Percentiles rank a stretch among this genome's conserved stretches.
Conservation (phyloP, 2,113 vertebrate species). For the Elgaria multicarinata region DNA sequence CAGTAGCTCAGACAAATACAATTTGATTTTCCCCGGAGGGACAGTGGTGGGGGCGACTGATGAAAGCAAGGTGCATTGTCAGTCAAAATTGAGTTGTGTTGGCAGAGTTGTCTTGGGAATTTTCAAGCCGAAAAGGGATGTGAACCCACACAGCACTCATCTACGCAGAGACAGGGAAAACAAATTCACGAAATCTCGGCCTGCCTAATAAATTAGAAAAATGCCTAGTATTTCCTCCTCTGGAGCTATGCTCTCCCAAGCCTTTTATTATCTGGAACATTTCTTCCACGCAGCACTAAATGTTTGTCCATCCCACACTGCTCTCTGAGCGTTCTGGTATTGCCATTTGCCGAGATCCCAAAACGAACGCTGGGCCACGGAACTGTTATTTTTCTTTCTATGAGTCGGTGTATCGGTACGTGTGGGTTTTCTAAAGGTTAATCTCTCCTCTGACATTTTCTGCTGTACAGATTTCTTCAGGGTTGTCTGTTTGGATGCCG, state of each 20-base stretch:
- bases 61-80: neutral
- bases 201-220: constrained; percentile 13
- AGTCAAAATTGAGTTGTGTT: neutral
- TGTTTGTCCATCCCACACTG: neutral
- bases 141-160: neutral
- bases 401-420: accelerated
- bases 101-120: neutral
- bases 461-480: constrained; percentile 52
- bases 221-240: constrained; percentile 22
- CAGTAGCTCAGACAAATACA: neutral
- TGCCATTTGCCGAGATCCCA: constrained; percentile 44
- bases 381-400: neutral
- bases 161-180: neutral
- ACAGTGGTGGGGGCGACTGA: neutral
- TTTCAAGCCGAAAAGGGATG: neutral
- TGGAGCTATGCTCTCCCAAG: constrained; percentile 28
- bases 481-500: neutral
- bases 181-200: neutral
- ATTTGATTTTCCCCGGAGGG: neutral
- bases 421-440: constrained; percentile 28
- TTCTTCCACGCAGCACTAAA: constrained; percentile 11
- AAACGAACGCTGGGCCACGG: neutral
- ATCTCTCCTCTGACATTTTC: constrained; percentile 49
- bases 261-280: constrained; percentile 18
- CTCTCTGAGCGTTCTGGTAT: constrained; percentile 45